A percentile compares a stretch with the other conserved stretches of the same genome.
phyloP scores from a whole-genome alignment of 2,888 invertebrate genomes.

The Dichetophora obliterata region DNA sequence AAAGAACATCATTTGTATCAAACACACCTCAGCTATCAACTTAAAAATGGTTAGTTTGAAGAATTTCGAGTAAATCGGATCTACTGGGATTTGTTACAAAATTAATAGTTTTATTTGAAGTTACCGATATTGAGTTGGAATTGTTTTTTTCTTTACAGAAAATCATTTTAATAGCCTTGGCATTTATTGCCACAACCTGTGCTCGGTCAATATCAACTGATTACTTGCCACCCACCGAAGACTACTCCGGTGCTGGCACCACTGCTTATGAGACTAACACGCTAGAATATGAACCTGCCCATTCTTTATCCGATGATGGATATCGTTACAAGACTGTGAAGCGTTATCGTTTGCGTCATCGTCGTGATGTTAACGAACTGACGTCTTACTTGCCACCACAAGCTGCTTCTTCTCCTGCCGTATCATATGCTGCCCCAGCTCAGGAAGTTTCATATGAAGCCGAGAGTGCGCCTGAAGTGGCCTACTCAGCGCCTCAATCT shows the following conservation, averaged over 20 bases:
- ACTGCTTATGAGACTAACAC: conserved; percentile 39
- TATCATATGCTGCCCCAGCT: conserved; percentile 6
- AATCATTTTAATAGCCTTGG: conserved; percentile 35
- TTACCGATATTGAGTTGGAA: too few species aligned
- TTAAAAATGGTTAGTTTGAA: conserved; percentile 40
- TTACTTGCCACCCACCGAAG: conserved; percentile 45
- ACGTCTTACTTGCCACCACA: conserved; percentile 31
- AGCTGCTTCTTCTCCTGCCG: conserved; percentile 11
- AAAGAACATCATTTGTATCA: conserved; percentile 18
- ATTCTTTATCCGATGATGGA: conserved; percentile 32
- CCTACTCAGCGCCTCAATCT: conserved; percentile 22
- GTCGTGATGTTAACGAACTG: conserved; percentile 46
- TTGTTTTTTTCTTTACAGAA: conserved; percentile 36
- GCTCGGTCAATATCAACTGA: conserved; percentile 37
- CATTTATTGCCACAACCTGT: conserved; percentile 35
- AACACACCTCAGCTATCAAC: conserved; percentile 7
- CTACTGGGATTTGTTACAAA: too few species aligned
- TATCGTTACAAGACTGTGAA: conserved; percentile 36
- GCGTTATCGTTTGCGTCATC: conserved; percentile 32
- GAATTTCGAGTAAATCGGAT: not conserved
- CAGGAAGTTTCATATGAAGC: conserved; percentile 24
- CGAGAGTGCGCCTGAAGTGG: conserved; percentile 13
- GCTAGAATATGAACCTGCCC: conserved; percentile 41
- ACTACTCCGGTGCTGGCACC: conserved; percentile 35
- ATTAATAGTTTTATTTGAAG: too few species aligned